Evolutionary conservation across 2,888 invertebrate genomes (phyloP), one percentile per base, ranked within the genome.

Genomic region (Troilus luridus): DNA sequence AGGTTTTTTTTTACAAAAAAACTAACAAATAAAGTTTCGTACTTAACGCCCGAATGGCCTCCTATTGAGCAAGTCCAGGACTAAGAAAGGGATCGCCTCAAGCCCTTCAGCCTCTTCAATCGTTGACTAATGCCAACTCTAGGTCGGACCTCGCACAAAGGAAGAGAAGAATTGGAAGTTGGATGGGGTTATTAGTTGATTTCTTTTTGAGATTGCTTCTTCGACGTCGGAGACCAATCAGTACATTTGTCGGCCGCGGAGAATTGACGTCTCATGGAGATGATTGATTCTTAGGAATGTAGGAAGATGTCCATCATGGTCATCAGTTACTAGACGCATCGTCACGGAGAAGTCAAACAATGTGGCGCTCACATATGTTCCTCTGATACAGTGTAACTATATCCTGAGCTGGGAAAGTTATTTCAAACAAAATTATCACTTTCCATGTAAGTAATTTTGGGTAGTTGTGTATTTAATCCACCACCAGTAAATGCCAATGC

Each of bases 111-210:
- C 6, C 72, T 8, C 9, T n/a, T 67, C 64, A 21, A 7, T 62
- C 21, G 24, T 72, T 72, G 72, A 72, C 72, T 27, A 72, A 72
- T 72, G 27, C n/a, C 8, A 10, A 9, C n/a, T 64, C 62, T 21
- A 0, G 8, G 7, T 21, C n/a, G 64, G 64, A 24, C n/a, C 10
- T 14, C 17, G 5, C 24, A 72, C 72, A 72, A 72, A 72, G 27
- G 72, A 72, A 0, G 72, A 72, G 72, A 27, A 72, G 72, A 72
- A 72, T 67, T 10, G 72, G 24, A 27, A 14, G 8, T 14, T 27
- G 14, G 24, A 72, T 27, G 72, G 27, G 72, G 72, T 72, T 72
- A 72, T 72, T 27, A 72, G 72, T 72, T 72, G 14, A 72, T 72
- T 72, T 27, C 27, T 72, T 17, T 27, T 27, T 6, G 27, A 72